Percentiles rank a stretch among this genome's conserved stretches.
phyloP scores from a whole-genome alignment of 2,888 invertebrate genomes.

The Mesochorus sp. region DNA sequence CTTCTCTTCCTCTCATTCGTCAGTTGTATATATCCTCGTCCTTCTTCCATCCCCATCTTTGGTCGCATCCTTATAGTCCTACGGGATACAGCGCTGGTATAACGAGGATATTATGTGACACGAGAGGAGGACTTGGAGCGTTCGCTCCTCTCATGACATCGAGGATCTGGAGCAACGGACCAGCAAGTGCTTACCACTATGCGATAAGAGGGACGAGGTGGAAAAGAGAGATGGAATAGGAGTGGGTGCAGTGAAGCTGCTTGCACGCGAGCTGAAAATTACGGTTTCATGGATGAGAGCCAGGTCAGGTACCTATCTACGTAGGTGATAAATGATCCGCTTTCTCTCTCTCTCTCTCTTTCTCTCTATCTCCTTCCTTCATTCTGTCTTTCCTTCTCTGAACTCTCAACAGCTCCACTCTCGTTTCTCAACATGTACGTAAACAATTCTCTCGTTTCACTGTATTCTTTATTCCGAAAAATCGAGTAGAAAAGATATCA shows the following conservation, averaged over 20 bases:
- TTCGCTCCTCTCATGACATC: conserved; percentile 49
- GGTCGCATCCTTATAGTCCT: conserved; percentile 28
- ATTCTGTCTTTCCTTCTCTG: too few relatives aligned
- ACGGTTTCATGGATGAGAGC: conserved; percentile 58
- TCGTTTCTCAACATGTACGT: neutral
- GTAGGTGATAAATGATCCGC: conserved; percentile 54
- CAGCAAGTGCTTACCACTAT: conserved; percentile 27
- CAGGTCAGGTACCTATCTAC: conserved; percentile 56
- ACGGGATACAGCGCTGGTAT: conserved; percentile 27
- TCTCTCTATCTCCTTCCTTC: too few relatives aligned
- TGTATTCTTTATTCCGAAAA: conserved; percentile 16
- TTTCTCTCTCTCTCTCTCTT: conserved; percentile 22
- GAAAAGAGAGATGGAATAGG: neutral
- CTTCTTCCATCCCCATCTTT: neutral
- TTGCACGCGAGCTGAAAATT: conserved; percentile 59
- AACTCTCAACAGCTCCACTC: neutral
- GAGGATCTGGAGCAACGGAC: conserved; percentile 38
- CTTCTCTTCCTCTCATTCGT: conserved; percentile 13
- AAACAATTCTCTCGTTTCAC: conserved; percentile 29
- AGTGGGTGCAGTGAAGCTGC: conserved; percentile 41
- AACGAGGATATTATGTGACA: conserved; percentile 59
- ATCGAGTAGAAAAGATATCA: conserved; percentile 2
- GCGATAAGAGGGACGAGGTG: neutral
- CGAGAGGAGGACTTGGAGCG: conserved; percentile 48
- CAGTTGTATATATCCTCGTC: conserved; percentile 4